A percentile compares a stretch with the other conserved stretches of the same genome.
phyloP scores from a whole-genome alignment of 2,888 invertebrate species.

The Lapara coniferarum region DNA sequence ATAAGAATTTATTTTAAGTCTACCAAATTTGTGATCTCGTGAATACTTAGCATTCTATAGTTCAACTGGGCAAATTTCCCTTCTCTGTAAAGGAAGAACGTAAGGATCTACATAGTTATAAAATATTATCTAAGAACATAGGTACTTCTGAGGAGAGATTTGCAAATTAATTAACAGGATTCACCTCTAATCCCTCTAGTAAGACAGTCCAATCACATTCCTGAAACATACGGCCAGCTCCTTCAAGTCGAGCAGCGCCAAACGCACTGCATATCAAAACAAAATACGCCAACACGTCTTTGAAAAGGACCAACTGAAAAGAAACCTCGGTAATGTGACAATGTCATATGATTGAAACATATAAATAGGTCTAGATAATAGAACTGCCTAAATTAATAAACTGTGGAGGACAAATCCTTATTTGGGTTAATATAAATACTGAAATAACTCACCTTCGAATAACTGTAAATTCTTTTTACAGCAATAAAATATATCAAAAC shows the following conservation, averaged over 20 bases:
- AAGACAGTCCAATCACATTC: constrained; percentile 68
- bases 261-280: constrained; percentile 57
- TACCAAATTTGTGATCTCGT: too few species aligned
- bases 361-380: too few species aligned
- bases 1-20: too few species aligned
- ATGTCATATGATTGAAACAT: too few species aligned
- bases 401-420: too few species aligned
- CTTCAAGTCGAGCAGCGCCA: constrained; percentile 61
- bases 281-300: constrained; percentile 68
- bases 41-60: too few species aligned
- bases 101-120: too few species aligned
- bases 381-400: too few species aligned
- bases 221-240: constrained; percentile 60
- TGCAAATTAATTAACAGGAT: neutral
- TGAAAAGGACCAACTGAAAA: constrained; percentile 69
- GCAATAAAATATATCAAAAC: constrained; percentile 68
- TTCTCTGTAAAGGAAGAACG: too few species aligned
- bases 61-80: too few species aligned
- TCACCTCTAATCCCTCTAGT: constrained; percentile 59
- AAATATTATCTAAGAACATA: too few species aligned
- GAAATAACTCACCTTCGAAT: constrained; percentile 63
- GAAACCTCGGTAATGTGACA: neutral
- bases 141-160: neutral
- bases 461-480: constrained; percentile 72
- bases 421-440: too few species aligned